Base-by-base conservation (phyloP, 2,797 vertebrate genomes). In the Synanceia verrucosa region DNA sequence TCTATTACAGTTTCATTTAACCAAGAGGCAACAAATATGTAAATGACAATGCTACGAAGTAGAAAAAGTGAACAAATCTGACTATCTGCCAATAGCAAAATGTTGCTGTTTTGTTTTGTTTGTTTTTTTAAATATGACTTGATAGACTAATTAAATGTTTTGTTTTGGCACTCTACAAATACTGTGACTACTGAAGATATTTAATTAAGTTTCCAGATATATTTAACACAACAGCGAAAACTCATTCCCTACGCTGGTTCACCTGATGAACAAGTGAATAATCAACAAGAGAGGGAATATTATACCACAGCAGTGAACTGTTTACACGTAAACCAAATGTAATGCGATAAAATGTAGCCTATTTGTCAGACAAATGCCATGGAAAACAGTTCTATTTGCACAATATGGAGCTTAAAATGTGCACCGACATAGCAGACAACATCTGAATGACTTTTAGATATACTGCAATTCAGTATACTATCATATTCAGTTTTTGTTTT, bases 281-380 rank as follows among this genome's bases (percentile, higher is more conserved):
- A 60, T 44, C n/a, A 1, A 43, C 0, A 37, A 16, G 12, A 21
- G 3, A 33, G 8, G 19, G 0, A 33, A 24, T 7, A 0, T n/a
- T 18, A 19, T n/a, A n/a, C 16, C 0, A 4, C 0, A 47, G 23
- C 13, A n/a, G 11, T 11, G 2, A 34, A 21, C 19, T 21, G 18
- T 39, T 51, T 51, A 36, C 44, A 36, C 19, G 61, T 7, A 1
- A 28, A 28, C 13, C 12, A 13, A 37, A 46, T 46, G 16, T 41
- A 21, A 41, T 65, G n/a, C 26, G 31, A 39, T 50, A 16, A 19
- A 12, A 50, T 51, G 21, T 1, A 11, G 2, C 24, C 62, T 18
- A 52, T 51, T 34, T 51, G 34, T 16, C 19, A 0, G 33, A 39
- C 24, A 37, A 26, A 50, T 14, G 23, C 21, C n/a, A 33, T 18